Base-by-base conservation (phyloP, 2,113 vertebrate genomes). In the Coregonus clupeaformis region DNA sequence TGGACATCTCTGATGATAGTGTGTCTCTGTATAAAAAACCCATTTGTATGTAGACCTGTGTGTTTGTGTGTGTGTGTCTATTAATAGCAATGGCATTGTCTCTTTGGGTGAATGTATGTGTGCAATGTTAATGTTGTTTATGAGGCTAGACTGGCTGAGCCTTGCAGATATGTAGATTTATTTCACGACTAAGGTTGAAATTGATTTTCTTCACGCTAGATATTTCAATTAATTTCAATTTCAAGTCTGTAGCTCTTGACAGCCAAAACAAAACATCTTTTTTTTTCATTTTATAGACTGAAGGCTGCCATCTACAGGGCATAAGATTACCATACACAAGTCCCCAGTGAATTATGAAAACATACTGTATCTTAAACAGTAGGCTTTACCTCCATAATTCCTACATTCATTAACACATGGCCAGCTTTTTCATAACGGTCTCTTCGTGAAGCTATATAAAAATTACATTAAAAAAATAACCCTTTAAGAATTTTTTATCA, bases 271-370 rank as follows among this genome's bases (percentile, higher is more conserved):
- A 83, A 85, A 79, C 14, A 30, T 52, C 66, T 71, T 72, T 32
- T 32, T 6, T 20, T 7, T 73, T 18, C 24, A 74, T 80, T 74
- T 85, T 77, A 86, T 83, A 80, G 86, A 86, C 79, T 73, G 80
- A 82, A 74, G 82, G 72, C 85, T 88, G 87, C 87, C 89, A 87
- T 82, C 85, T 89, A 87, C 82, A 86, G 85, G 87, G 85, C 55
- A 63, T 5, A 9, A 20, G 16, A 52, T 5, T 52, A 18, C 49
- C 49, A 14, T 52, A 14, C 4, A 52, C 14, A 52, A 16, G 49
- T 52, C 16, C 16, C 14, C 4, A 18, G 14, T 18, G 49, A 14
- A 52, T 18, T 52, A 52, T 18, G 16, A 3, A 52, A 52, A 52
- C 49, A 52, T 52, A 42, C 36, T 42, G 36, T 42, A 18, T 52